Evolutionary conservation across 2,888 invertebrate genomes (phyloP), one percentile per base, ranked within the genome.

Genomic region (Dicycla oo): DNA sequence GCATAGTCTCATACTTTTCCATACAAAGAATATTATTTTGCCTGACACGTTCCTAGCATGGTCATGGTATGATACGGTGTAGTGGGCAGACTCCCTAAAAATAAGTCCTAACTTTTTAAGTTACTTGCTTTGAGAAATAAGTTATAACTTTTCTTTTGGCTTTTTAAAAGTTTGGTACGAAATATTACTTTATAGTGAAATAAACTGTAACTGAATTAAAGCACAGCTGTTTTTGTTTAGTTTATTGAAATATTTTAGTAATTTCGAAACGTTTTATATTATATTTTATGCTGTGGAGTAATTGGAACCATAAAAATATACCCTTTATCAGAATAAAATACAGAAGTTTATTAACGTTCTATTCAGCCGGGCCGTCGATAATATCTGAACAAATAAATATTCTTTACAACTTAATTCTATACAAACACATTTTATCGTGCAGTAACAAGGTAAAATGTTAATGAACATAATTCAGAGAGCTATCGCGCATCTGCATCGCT

Each of bases 401-500:
- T 80, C 78, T 82, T 82, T 82, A 80, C 82, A 80, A 73, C 80
- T 80, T 82, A 78, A 80, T 78, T 78, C 73, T 81, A 80, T 65
- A 80, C 54, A 69, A 81, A 82, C 69, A 77, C 56, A 78, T 62
- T 80, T 67, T 80, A 73, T 60, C 54, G 54, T 64, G 66, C 56
- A 45, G 75, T 60, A 43, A 75, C 67, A 60, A 67, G 78, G 43
- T 49, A 81, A 77, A 82, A 82, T 80, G 64, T 71, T 82, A 82
- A 81, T 81, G 74, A 82, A 74, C 79, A 82, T 78, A 74, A 82
- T 82, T 82, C 66, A 81, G 79, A 79, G 64, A 79, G 69, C 51
- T 81, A 82, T 81, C 81, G 30, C 81, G 68, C 68, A 72, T 86
- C 76, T 88, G 74, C 84, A 82, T 80, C 76, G 65, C 54, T 86